phyloP scores from a whole-genome alignment of 2,113 vertebrate genomes.

The Notothenia coriiceps region DNA sequence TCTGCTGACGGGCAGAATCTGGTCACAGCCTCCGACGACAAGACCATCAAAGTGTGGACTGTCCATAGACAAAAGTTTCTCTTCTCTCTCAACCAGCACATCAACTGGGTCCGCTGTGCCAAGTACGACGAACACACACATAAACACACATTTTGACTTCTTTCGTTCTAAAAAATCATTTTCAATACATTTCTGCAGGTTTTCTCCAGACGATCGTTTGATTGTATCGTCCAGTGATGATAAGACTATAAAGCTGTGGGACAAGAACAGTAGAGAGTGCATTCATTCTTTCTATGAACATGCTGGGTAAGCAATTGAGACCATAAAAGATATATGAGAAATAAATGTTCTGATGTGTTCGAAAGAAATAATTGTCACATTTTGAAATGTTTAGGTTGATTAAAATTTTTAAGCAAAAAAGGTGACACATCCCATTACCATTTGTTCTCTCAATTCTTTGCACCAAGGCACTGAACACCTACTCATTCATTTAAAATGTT shows the following conservation, averaged over 20 bases:
- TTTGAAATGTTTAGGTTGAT: too few relatives aligned
- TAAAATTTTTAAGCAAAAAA: neutral
- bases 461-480: neutral
- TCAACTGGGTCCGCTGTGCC: conserved; percentile 99
- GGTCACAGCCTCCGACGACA: conserved; percentile 96
- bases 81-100: conserved; percentile 94
- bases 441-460: neutral
- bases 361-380: neutral
- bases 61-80: conserved; percentile 97
- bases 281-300: conserved; percentile 96
- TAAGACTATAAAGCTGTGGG: conserved; percentile 96
- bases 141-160: neutral
- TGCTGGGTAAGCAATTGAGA: conserved; percentile 87
- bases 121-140: conserved; percentile 83
- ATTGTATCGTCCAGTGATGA: conserved; percentile 96
- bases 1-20: conserved; percentile 92
- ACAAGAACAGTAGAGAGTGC: conserved; percentile 94
- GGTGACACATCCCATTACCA: neutral
- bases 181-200: conserved; percentile 78
- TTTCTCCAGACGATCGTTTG: conserved; percentile 94
- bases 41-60: conserved; percentile 95
- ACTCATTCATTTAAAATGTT: conserved; percentile 1
- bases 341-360: conserved; percentile 2
- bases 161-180: neutral
- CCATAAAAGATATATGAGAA: neutral